Evolutionary conservation across 2,113 vertebrate genomes (phyloP).

Genomic region (Tragulus kanchil): DNA sequence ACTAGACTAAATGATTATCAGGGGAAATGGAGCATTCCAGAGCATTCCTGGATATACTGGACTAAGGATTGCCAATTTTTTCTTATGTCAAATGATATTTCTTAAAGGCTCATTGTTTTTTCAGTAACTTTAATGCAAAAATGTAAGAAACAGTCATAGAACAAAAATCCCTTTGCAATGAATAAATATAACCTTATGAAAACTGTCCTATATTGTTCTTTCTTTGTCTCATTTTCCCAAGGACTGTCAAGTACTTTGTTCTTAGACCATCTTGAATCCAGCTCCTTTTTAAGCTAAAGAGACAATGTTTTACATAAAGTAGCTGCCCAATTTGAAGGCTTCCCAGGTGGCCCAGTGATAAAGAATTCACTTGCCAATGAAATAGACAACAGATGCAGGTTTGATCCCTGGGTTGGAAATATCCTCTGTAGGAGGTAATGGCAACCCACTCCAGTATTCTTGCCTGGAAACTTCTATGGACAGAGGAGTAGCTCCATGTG

Average conservation of each 20-base stretch:
- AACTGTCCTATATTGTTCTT: neutral
- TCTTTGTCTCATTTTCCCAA: neutral
- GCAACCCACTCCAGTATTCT: neutral
- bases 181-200: neutral
- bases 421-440: neutral
- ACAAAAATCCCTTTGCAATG: neutral
- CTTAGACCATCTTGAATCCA: neutral
- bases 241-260: neutral
- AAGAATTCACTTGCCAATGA: neutral
- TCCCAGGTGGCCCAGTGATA: neutral
- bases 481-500: neutral
- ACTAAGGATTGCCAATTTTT: neutral
- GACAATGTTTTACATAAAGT: neutral
- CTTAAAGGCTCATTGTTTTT: neutral
- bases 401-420: neutral
- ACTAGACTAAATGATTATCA: neutral
- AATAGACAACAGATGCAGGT: neutral
- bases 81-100: neutral
- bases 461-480: neutral
- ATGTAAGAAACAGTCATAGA: neutral
- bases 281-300: neutral
- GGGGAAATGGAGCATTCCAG: neutral
- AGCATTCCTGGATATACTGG: neutral
- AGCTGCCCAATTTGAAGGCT: neutral
- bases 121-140: neutral